phyloP scores from a whole-genome alignment of 2,888 invertebrate species.

The Aleiodes leptofemur region DNA sequence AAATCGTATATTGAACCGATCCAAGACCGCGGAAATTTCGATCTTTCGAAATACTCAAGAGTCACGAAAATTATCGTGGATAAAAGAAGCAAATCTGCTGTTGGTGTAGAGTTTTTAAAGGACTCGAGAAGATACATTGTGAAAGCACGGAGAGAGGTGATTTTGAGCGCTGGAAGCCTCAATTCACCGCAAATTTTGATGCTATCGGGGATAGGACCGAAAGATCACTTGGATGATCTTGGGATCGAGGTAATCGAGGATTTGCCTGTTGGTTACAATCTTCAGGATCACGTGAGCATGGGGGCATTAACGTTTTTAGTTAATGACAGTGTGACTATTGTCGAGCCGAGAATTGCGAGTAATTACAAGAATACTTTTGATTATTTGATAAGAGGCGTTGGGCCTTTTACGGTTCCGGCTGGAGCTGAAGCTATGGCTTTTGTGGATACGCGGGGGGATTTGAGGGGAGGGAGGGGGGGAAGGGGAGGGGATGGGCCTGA shows the following conservation, averaged over 20 bases:
- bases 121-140: slow-evolving; percentile 77
- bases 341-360: slow-evolving; percentile 77
- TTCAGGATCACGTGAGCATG: slow-evolving; percentile 88
- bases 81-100: slow-evolving; percentile 78
- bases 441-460: slow-evolving; percentile 78
- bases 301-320: slow-evolving; percentile 84
- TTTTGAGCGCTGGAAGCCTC: slow-evolving; percentile 88
- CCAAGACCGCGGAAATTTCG: slow-evolving; percentile 80
- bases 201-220: slow-evolving; percentile 89
- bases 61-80: slow-evolving; percentile 84
- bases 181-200: slow-evolving; percentile 91
- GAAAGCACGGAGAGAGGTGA: slow-evolving; percentile 84
- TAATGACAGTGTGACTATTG: slow-evolving; percentile 82
- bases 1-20: slow-evolving; percentile 87
- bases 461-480: neutral
- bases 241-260: slow-evolving; percentile 81
- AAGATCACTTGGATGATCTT: slow-evolving; percentile 78
- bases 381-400: slow-evolving; percentile 80
- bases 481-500: slow-evolving; percentile 80
- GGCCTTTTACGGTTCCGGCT: slow-evolving; percentile 86
- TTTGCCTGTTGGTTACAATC: slow-evolving; percentile 86
- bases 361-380: slow-evolving; percentile 80
- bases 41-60: slow-evolving; percentile 82
- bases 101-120: slow-evolving; percentile 84
- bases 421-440: slow-evolving; percentile 88